phyloP scores from a whole-genome alignment of 2,888 invertebrate species.

The Hoplodrina ambigua region DNA sequence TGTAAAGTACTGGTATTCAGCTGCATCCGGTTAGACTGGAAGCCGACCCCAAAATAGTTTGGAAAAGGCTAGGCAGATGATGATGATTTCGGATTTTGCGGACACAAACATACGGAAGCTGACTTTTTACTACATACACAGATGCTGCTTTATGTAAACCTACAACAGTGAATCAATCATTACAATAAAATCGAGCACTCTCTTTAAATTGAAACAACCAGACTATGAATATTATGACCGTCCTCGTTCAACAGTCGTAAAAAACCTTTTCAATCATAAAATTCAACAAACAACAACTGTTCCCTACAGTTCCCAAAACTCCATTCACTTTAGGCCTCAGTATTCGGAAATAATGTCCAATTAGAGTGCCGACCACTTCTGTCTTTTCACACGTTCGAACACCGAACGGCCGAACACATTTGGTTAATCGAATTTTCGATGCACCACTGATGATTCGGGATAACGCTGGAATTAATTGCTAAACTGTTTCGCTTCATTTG shows the following conservation, averaged over 20 bases:
- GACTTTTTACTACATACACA: no score
- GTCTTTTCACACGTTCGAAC: constrained; percentile 41
- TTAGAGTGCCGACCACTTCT: constrained; percentile 32
- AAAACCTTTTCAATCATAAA: constrained; percentile 36
- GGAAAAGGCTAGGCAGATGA: no score
- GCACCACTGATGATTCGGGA: constrained; percentile 35
- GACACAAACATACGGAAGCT: no score
- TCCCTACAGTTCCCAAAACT: constrained; percentile 19
- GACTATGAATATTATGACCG: background rate
- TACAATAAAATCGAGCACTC: background rate
- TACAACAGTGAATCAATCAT: no score
- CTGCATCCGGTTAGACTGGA: no score
- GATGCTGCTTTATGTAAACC: no score
- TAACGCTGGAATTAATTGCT: constrained; percentile 52
- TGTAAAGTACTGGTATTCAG: no score
- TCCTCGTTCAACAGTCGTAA: background rate
- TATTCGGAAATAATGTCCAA: constrained; percentile 38
- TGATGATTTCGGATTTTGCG: no score
- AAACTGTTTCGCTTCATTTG: constrained; percentile 46
- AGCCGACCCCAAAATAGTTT: no score
- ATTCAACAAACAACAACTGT: constrained; percentile 11
- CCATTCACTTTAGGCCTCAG: constrained; percentile 8
- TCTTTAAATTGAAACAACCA: background rate
- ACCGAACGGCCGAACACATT: constrained; percentile 45
- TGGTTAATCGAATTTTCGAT: constrained; percentile 53